These are phyloP conservation scores for Ophraella communa DNA, from an alignment of 2,888 invertebrate genomes.

Conservation along the genomic window DNA sequence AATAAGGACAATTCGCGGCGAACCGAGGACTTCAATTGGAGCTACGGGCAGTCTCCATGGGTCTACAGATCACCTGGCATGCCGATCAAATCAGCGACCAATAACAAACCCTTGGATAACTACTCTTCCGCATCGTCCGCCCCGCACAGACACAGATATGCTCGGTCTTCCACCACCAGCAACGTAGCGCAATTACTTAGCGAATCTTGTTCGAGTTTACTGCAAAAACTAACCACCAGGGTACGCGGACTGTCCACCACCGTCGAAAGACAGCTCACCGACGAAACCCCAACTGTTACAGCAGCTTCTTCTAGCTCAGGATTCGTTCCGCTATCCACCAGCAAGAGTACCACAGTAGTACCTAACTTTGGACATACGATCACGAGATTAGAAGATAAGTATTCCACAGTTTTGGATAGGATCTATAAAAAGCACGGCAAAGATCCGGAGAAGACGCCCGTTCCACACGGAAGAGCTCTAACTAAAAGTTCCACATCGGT, in stretches of 20 bases:
- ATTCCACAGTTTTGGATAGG: constrained; percentile 76
- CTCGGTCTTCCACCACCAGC: constrained; percentile 77
- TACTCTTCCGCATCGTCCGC: constrained; percentile 34
- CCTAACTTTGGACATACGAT: constrained; percentile 64
- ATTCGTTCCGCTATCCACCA: constrained; percentile 45
- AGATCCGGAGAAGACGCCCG: constrained; percentile 74
- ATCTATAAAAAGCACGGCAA: constrained; percentile 65
- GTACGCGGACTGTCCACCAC: constrained; percentile 76
- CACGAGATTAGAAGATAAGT: constrained; percentile 79
- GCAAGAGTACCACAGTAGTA: constrained; percentile 49
- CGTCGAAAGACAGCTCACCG: constrained; percentile 53
- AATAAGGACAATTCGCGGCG: constrained; percentile 50
- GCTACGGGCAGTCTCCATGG: constrained; percentile 31
- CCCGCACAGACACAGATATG: constrained; percentile 67
- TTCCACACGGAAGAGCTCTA: constrained; percentile 62
- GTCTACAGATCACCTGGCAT: constrained; percentile 35
- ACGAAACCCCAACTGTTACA: constrained; percentile 22
- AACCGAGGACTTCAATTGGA: constrained; percentile 26
- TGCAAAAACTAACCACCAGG: constrained; percentile 78
- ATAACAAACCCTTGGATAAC: constrained; percentile 39
- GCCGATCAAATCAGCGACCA: constrained; percentile 35
- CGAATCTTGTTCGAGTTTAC: constrained; percentile 85
- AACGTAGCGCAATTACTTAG: constrained; percentile 86
- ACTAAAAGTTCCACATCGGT: constrained; percentile 74
- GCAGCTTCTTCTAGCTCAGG: constrained; percentile 30